These are phyloP conservation scores for Aegithalos caudatus DNA, from an alignment of 2,113 vertebrate genomes.

Conservation along the genomic window DNA sequence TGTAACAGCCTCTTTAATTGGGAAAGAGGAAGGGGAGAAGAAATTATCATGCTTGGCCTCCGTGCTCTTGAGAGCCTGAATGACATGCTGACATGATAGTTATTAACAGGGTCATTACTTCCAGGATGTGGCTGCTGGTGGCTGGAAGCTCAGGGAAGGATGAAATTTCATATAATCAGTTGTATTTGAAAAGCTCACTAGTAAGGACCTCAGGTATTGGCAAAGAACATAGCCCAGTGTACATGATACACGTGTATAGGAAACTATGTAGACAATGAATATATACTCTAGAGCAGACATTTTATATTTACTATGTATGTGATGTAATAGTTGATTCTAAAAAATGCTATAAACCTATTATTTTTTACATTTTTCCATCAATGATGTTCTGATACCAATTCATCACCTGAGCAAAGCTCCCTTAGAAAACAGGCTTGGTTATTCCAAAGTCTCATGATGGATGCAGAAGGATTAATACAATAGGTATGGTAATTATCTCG, in stretches of 20 bases:
- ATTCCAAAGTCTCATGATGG: neutral
- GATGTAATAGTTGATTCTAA: neutral
- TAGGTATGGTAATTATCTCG: neutral
- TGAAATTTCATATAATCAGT: no score
- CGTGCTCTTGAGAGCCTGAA: neutral
- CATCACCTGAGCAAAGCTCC: neutral
- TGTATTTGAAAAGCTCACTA: neutral
- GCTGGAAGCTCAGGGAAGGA: neutral
- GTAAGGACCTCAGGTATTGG: neutral
- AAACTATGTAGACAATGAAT: neutral
- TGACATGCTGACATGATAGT: neutral
- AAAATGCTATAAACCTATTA: neutral
- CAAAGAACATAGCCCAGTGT: neutral
- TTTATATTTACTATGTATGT: neutral
- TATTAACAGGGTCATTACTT: neutral
- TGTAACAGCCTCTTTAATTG: neutral
- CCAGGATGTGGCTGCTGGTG: neutral
- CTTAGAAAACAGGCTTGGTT: neutral
- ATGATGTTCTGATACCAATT: neutral
- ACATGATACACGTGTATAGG: neutral
- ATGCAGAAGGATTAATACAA: neutral
- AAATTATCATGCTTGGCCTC: neutral
- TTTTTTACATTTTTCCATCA: neutral
- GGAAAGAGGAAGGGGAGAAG: neutral
- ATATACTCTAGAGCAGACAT: neutral